Base-by-base conservation (phyloP, 2,797 vertebrate species). In the Ptychadena robeensis region DNA sequence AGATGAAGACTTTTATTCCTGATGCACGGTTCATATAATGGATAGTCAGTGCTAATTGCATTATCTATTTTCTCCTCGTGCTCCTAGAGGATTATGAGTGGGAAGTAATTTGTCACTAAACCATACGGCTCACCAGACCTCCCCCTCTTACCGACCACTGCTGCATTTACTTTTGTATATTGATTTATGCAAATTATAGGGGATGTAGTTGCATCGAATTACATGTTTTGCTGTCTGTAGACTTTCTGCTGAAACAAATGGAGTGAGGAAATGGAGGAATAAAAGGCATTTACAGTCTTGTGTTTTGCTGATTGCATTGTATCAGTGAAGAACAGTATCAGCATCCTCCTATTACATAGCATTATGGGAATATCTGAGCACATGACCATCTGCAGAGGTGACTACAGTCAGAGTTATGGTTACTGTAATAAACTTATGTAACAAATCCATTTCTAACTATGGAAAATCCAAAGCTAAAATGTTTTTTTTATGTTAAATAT, bases 121-220 rank as follows among this genome's bases (percentile, higher is more conserved):
- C 65, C 65, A 34, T 80, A 70, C 28, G 34, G 65, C 65, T 44
- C 64, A 15, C 63, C 80, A 74, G 18, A 70, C 9, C 70, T 32
- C 67, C 25, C n/a, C 35, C 64, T 65, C 44, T 38, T 15, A 4
- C 72, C 34, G 63, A 64, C 79, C 64, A 38, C 82, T 68, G 40
- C 10, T 48, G 57, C 71, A 64, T 80, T 80, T 80, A 80, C 70
- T 80, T 80, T 75, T 80, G 65, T 75, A 61, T 85, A 80, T 85
- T 85, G 82, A 85, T 85, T 84, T 80, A 85, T 85, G 82, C 40
- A 85, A 80, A 85, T 85, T 44, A 75, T 68, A 85, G 77, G 53
- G 71, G 57, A 69, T 75, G 71, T 69, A 63, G 65, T 14, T 70
- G 77, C 64, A 30, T 85, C 53, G 70, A 61, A 80, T 84, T 61